Percentiles rank a stretch among this genome's conserved stretches.
Evolutionary conservation across 2,888 invertebrate genomes (phyloP).

Genomic region (Coenonympha arcania): DNA sequence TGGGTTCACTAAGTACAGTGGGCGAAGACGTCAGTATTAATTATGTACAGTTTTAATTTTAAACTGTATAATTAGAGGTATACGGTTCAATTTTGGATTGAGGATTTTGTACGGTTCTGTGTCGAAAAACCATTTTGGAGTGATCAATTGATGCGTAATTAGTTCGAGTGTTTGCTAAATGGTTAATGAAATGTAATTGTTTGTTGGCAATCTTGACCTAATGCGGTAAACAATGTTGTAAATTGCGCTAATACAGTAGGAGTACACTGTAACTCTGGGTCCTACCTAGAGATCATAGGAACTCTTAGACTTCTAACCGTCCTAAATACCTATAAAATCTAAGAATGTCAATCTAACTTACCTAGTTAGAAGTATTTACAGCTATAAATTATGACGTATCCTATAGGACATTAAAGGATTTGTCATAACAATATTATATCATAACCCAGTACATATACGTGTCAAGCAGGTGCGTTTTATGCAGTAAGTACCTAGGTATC

Average conservation of each 20-base stretch:
- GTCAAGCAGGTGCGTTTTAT: no score
- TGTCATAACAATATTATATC: no score
- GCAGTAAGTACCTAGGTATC: no score
- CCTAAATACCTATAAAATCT: no score
- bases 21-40: slow-evolving; percentile 4
- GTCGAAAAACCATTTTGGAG: slow-evolving; percentile 8
- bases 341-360: no score
- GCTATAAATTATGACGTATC: no score
- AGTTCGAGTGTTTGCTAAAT: slow-evolving; percentile 16
- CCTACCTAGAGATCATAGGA: no score
- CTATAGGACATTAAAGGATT: no score
- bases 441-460: no score
- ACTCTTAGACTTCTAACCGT: no score
- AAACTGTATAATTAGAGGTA: background rate
- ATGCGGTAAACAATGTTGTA: slow-evolving; percentile 8
- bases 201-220: slow-evolving; percentile 15
- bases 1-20: slow-evolving; percentile 33
- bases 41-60: background rate
- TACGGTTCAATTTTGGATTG: background rate
- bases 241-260: background rate
- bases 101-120: background rate
- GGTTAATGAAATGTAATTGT: slow-evolving; percentile 13
- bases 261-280: background rate
- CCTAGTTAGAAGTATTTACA: no score
- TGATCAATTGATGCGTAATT: slow-evolving; percentile 19